Evolutionary conservation across 2,888 invertebrate species (phyloP).

Genomic region (Sinopyrophorus schimmeli): DNA sequence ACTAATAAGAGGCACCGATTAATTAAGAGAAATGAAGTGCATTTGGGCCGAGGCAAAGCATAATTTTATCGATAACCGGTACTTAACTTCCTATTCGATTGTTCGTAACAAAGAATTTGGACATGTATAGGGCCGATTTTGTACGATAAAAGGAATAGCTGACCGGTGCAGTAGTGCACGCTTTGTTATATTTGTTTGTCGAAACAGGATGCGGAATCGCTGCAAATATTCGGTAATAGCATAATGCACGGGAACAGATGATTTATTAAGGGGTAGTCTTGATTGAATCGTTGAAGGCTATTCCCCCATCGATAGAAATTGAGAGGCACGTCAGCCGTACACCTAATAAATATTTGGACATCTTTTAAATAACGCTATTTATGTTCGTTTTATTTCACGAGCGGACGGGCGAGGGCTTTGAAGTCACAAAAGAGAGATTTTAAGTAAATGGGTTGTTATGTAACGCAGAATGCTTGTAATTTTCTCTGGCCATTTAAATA

Average conservation of each 20-base stretch:
- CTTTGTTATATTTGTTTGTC: conserved; percentile 48
- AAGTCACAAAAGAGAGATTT: no score
- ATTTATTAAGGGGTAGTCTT: conserved; percentile 48
- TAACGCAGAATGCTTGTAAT: no score
- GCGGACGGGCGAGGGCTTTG: no score
- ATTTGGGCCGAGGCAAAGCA: no score
- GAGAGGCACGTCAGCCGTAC: conserved; percentile 30
- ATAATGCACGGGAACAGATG: conserved; percentile 51
- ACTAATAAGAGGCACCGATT: no score
- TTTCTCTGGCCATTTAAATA: no score
- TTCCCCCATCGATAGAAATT: conserved; percentile 32
- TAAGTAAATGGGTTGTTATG: no score
- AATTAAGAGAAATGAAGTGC: no score
- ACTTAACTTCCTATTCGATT: conserved; percentile 39
- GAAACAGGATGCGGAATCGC: conserved; percentile 51
- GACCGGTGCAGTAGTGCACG: conserved; percentile 50
- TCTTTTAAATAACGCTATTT: no score
- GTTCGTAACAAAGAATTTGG: conserved; percentile 33
- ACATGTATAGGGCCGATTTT: conserved; percentile 23
- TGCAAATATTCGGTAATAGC: conserved; percentile 52
- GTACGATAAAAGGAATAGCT: no score
- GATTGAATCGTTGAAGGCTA: conserved; percentile 38
- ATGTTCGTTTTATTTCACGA: no score
- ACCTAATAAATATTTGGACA: conserved; percentile 39
- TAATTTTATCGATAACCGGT: conserved; percentile 31